Conservation (phyloP, 2,113 vertebrate genomes). For the Protobothrops flavoviridis region DNA sequence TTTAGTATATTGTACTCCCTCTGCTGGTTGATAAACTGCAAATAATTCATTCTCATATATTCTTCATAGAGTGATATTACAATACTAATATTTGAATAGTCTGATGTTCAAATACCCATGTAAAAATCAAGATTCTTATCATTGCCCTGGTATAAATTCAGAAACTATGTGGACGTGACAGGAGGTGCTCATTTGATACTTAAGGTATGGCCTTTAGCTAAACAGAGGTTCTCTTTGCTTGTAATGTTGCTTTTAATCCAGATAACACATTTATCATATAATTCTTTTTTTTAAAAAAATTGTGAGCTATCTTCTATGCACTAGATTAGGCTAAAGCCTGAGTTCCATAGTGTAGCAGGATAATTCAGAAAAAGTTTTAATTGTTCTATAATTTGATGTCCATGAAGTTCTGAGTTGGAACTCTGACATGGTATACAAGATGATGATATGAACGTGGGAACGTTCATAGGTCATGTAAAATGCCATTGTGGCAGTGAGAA, state of each 20-base stretch:
- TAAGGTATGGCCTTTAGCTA: neutral
- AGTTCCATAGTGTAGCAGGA: neutral
- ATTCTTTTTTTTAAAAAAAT: neutral
- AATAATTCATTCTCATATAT: neutral
- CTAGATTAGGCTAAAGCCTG: neutral
- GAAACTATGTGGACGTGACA: neutral
- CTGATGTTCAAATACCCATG: neutral
- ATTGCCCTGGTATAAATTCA: neutral
- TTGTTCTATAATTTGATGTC: neutral
- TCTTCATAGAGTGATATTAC: constrained; percentile 13
- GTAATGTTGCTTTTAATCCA: neutral
- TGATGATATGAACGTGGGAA: neutral
- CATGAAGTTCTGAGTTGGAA: neutral
- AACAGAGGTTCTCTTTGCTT: neutral
- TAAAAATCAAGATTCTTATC: neutral
- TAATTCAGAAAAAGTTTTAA: neutral
- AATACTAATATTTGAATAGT: neutral
- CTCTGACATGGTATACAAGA: neutral
- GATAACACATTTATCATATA: neutral
- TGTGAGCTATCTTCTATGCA: neutral
- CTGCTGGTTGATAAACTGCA: constrained; percentile 57
- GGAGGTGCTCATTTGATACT: neutral
- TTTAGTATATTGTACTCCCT: constrained; percentile 60
- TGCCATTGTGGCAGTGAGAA: neutral
- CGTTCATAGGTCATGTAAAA: neutral